phyloP scores from a whole-genome alignment of 1,140 invertebrate genomes.

The Orussus abietinus region DNA sequence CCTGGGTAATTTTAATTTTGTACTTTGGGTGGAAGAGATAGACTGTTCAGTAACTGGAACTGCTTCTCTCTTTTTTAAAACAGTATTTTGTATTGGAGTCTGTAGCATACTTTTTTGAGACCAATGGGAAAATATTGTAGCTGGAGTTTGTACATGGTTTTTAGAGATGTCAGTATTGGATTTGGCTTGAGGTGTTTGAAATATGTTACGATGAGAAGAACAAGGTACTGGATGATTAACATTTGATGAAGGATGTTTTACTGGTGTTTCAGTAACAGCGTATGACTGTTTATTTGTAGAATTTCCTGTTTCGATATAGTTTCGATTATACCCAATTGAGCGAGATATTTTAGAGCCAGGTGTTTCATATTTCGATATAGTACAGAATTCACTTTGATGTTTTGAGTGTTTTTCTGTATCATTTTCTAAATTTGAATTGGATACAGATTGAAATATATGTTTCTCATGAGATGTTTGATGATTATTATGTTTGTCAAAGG shows the following conservation, averaged over 20 bases:
- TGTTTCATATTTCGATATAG: not conserved
- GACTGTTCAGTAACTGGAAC: conserved; percentile 25
- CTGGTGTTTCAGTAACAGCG: conserved; percentile 33
- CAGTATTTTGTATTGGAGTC: conserved; percentile 29
- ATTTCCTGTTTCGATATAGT: not conserved
- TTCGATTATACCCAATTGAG: not conserved
- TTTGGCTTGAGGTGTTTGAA: conserved; percentile 39
- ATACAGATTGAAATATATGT: too few relatives aligned
- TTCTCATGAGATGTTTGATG: too few relatives aligned
- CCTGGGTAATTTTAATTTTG: conserved; percentile 27
- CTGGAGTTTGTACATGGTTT: conserved; percentile 31
- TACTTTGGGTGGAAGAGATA: conserved; percentile 18
- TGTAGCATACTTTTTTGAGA: conserved; percentile 26
- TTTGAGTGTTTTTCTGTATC: not conserved
- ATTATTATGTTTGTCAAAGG: too few relatives aligned
- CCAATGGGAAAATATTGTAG: conserved; percentile 33
- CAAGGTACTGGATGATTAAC: conserved; percentile 32
- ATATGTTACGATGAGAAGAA: conserved; percentile 38
- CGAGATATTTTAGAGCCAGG: not conserved
- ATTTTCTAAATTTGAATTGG: not conserved
- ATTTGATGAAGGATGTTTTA: conserved; percentile 30
- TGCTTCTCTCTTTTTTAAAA: conserved; percentile 11
- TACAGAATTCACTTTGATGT: not conserved
- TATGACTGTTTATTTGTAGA: conserved; percentile 4
- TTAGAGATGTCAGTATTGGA: conserved; percentile 15